These are phyloP conservation scores for Ips typographus DNA, from an alignment of 1,140 invertebrate species.

Conservation along the genomic window DNA sequence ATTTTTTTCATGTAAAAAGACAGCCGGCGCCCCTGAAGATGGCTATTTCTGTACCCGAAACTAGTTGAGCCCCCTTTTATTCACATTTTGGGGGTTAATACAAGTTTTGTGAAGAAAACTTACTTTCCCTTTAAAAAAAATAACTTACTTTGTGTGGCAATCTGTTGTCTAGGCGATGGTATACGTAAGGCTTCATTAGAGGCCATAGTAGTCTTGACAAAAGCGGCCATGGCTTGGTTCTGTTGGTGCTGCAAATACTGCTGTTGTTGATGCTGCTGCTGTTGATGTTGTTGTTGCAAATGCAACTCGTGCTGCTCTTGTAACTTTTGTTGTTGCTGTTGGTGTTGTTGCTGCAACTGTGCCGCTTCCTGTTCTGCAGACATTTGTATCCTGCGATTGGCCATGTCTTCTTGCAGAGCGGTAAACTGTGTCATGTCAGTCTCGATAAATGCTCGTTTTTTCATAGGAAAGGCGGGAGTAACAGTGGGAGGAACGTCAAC, in stretches of 20 bases:
- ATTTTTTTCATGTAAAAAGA: no score
- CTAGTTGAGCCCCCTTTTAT: no score
- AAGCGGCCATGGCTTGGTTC: slow-evolving; percentile 6
- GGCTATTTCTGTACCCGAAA: no score
- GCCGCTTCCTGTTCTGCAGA: slow-evolving; percentile 5
- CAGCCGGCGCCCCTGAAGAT: no score
- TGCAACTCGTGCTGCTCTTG: slow-evolving; percentile 8
- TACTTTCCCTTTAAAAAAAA: no score
- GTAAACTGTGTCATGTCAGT: slow-evolving; percentile 43
- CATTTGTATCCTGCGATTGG: slow-evolving; percentile 25
- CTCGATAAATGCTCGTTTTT: slow-evolving; percentile 63
- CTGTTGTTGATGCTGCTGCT: slow-evolving; percentile 2
- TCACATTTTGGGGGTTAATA: no score
- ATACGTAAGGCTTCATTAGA: slow-evolving; percentile 3
- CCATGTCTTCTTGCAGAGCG: slow-evolving; percentile 29
- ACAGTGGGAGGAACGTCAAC: neutral
- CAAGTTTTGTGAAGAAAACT: no score
- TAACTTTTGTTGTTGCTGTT: slow-evolving; percentile 12
- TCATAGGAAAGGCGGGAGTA: slow-evolving; percentile 52
- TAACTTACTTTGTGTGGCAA: no score
- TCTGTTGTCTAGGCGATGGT: neutral
- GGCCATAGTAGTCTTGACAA: neutral
- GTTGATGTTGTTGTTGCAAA: neutral
- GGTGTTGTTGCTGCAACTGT: neutral
- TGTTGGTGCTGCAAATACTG: slow-evolving; percentile 7